These are phyloP conservation scores for Raja brachyura DNA, from an alignment of 2,113 vertebrate species.

Conservation along the genomic window DNA sequence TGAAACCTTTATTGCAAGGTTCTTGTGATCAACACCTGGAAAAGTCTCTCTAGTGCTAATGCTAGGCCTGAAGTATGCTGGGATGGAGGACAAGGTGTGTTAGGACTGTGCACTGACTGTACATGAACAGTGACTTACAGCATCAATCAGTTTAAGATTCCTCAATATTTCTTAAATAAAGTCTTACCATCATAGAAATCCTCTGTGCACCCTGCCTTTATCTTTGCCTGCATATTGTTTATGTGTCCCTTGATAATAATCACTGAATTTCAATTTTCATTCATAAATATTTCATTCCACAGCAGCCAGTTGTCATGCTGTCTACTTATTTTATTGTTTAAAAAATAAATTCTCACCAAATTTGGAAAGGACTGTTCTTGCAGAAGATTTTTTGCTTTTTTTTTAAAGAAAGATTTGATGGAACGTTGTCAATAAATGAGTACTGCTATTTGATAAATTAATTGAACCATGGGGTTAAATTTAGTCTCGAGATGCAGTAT, in stretches of 20 bases:
- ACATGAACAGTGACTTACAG: not conserved
- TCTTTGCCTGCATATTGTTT: not conserved
- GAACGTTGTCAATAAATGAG: constrained; percentile 18
- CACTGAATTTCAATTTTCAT: constrained; percentile 5
- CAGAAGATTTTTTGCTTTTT: not conserved
- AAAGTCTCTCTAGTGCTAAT: not conserved
- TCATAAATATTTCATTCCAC: not conserved
- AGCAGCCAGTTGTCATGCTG: not conserved
- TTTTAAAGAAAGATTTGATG: not conserved
- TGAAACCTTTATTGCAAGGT: constrained; percentile 53
- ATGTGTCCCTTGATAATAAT: not conserved
- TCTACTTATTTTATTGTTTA: not conserved
- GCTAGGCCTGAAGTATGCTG: not conserved
- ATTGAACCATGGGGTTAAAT: not conserved
- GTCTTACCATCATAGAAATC: not conserved
- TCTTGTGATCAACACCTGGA: constrained; percentile 37
- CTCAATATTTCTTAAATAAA: not conserved
- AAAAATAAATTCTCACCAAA: not conserved
- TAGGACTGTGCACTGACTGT: not conserved
- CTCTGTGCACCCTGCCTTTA: not conserved
- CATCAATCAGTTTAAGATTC: not conserved
- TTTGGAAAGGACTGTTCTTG: not conserved
- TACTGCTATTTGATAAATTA: not conserved
- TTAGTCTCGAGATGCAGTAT: not conserved
- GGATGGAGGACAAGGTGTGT: not conserved